Evolutionary conservation across 2,888 invertebrate species (phyloP).

Genomic region (Argyra leucocephala): DNA sequence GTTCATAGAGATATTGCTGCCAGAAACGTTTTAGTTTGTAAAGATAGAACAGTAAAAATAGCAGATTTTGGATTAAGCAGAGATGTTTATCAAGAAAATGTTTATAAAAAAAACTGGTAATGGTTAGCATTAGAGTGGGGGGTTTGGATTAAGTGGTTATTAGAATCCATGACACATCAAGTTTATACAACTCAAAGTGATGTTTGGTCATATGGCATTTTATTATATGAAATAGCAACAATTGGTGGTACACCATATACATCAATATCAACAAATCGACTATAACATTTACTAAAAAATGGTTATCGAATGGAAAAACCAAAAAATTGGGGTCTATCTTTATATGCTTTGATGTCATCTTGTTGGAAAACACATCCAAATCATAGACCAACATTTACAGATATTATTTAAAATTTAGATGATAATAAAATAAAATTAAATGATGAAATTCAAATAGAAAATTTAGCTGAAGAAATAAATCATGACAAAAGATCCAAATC

Average conservation of each 20-base stretch:
- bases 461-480: slow-evolving; percentile 16
- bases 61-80: slow-evolving; percentile 82
- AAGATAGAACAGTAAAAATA: slow-evolving; percentile 69
- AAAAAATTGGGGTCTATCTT: slow-evolving; percentile 57
- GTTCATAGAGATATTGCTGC: slow-evolving; percentile 84
- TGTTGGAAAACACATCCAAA: slow-evolving; percentile 65
- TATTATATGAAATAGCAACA: slow-evolving; percentile 79
- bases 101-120: slow-evolving; percentile 70
- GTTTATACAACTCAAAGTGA: slow-evolving; percentile 76
- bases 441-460: slow-evolving; percentile 23
- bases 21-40: slow-evolving; percentile 71
- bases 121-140: slow-evolving; percentile 73
- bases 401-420: slow-evolving; percentile 46
- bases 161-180: slow-evolving; percentile 74
- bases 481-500: slow-evolving; percentile 11
- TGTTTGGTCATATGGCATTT: slow-evolving; percentile 83
- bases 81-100: slow-evolving; percentile 74
- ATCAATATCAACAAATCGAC: slow-evolving; percentile 55
- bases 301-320: slow-evolving; percentile 78
- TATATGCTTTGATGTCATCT: slow-evolving; percentile 64
- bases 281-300: slow-evolving; percentile 57
- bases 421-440: slow-evolving; percentile 22
- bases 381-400: slow-evolving; percentile 61
- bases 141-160: slow-evolving; percentile 85
- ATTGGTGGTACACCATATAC: slow-evolving; percentile 76